Conservation (phyloP, 2,888 invertebrate genomes). For the Macrosiphum euphorbiae region DNA sequence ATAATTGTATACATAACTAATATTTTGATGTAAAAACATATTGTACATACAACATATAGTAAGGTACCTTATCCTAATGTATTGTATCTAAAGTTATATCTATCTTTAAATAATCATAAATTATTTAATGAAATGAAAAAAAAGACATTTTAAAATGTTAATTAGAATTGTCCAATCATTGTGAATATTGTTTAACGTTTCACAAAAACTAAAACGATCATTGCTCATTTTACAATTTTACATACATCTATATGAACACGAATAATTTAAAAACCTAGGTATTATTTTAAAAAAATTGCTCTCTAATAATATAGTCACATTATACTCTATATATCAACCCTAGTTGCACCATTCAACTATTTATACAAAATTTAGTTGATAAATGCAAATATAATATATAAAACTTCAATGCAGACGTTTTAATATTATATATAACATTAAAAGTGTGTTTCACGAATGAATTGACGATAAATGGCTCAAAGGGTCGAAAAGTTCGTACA, state of each 20-base stretch:
- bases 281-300: neutral
- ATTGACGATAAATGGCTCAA: constrained; percentile 1
- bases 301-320: neutral
- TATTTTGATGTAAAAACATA: too few species aligned
- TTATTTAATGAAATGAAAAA: neutral
- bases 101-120: neutral
- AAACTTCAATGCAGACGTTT: neutral
- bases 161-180: neutral
- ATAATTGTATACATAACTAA: too few species aligned
- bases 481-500: constrained; percentile 8
- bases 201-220: neutral
- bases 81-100: neutral
- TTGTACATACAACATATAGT: too few species aligned
- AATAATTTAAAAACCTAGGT: neutral
- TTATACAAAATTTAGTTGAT: neutral
- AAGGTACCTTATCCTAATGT: too few species aligned
- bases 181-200: neutral
- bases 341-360: neutral
- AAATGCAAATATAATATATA: neutral
- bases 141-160: neutral
- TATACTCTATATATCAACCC: neutral
- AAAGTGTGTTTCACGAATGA: neutral
- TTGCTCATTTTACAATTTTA: neutral
- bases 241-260: neutral
- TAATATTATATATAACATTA: neutral